Evolutionary conservation across 1,140 invertebrate species (phyloP).

Genomic region (Diprion similis): DNA sequence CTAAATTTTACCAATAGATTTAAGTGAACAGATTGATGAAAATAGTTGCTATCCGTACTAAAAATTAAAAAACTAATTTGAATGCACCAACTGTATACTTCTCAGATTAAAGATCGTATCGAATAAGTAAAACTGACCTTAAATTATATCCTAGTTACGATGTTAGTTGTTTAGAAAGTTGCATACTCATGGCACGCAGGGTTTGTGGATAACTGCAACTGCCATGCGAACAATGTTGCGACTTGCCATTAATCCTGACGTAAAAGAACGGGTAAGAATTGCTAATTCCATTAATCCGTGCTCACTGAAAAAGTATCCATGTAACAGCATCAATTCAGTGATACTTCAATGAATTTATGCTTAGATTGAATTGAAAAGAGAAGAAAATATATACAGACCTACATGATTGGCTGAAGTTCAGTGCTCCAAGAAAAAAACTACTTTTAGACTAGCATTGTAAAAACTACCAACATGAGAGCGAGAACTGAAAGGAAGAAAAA

Average conservation of each 20-base stretch:
- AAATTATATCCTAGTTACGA: not conserved
- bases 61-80: too few species aligned
- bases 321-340: not conserved
- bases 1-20: not conserved
- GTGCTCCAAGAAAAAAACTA: too few species aligned
- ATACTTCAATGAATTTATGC: too few species aligned
- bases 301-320: not conserved
- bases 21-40: not conserved
- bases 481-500: too few species aligned
- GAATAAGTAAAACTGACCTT: not conserved
- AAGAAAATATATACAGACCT: too few species aligned
- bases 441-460: too few species aligned
- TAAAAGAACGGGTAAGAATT: not conserved
- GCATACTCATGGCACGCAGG: not conserved
- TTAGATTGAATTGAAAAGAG: too few species aligned
- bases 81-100: too few species aligned
- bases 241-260: slow-evolving; percentile 1
- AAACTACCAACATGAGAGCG: too few species aligned
- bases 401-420: too few species aligned
- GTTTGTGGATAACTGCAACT: not conserved
- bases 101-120: too few species aligned
- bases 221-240: not conserved
- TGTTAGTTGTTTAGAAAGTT: not conserved
- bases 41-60: not conserved
- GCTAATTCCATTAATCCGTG: not conserved